Percentiles rank a stretch among this genome's conserved stretches.
Evolutionary conservation across 2,113 vertebrate species (phyloP).

Genomic region (Heloderma charlesbogerti): DNA sequence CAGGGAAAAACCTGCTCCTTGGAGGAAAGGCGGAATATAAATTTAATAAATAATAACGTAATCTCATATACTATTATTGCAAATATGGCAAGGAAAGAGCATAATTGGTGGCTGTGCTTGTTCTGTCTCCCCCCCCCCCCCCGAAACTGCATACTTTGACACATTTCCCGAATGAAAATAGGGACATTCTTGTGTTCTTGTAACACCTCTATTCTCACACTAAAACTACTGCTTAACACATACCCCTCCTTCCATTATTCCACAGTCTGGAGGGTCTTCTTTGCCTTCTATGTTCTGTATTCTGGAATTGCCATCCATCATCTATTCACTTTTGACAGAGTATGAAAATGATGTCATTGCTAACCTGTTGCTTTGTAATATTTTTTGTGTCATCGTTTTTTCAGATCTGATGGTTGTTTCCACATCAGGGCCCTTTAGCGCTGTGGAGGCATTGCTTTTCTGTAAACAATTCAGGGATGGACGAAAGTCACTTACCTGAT

Average conservation of each 20-base stretch:
- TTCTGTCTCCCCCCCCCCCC: neutral
- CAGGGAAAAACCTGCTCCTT: neutral
- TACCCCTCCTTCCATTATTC: neutral
- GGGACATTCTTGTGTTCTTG: neutral
- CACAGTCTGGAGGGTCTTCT: neutral
- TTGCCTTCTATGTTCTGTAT: neutral
- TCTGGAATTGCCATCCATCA: neutral
- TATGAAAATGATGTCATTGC: neutral
- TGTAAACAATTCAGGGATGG: too few relatives aligned
- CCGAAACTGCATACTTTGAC: neutral
- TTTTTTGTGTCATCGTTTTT: neutral
- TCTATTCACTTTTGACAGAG: neutral
- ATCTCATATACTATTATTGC: neutral
- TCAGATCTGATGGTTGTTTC: neutral
- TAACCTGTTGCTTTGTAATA: neutral
- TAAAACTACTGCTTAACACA: neutral
- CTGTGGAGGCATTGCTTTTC: neutral
- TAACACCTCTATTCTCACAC: neutral
- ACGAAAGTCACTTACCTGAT: too few relatives aligned
- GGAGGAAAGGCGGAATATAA: too few relatives aligned
- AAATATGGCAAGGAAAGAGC: neutral
- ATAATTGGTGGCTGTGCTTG: neutral
- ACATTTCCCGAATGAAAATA: neutral
- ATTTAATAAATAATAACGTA: neutral
- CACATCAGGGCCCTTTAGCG: neutral